A percentile compares a stretch with the other conserved stretches of the same genome.
These are phyloP conservation scores for Orgyia antiqua DNA, from an alignment of 2,888 invertebrate species.

Conservation along the genomic window DNA sequence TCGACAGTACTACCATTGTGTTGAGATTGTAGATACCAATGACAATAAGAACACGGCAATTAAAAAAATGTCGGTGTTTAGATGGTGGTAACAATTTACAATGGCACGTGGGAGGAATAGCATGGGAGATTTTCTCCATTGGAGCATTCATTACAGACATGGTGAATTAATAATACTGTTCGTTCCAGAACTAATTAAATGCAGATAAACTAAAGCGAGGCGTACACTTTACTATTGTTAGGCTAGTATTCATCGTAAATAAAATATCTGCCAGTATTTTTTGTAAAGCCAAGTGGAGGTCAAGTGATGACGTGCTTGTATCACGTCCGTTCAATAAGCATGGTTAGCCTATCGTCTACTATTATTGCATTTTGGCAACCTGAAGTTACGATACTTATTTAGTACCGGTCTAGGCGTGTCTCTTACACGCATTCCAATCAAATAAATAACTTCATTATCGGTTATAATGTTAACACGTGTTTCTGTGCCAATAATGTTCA, in stretches of 20 bases:
- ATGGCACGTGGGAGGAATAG: constrained; percentile 68
- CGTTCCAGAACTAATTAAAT: constrained; percentile 34
- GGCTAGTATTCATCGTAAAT: not conserved
- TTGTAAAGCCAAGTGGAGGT: too few relatives aligned
- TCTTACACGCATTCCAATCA: too few relatives aligned
- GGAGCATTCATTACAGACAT: constrained; percentile 33
- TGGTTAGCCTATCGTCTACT: too few relatives aligned
- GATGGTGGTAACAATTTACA: constrained; percentile 62
- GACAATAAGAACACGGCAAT: constrained; percentile 64
- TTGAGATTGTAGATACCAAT: constrained; percentile 58
- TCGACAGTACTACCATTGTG: constrained; percentile 35
- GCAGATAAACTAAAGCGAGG: too few relatives aligned
- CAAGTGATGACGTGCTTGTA: too few relatives aligned
- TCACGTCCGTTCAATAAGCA: too few relatives aligned
- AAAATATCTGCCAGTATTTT: not conserved
- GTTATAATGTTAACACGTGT: too few relatives aligned
- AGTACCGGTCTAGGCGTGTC: too few relatives aligned
- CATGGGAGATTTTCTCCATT: constrained; percentile 54
- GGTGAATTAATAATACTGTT: constrained; percentile 24
- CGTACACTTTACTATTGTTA: not conserved
- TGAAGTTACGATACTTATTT: too few relatives aligned
- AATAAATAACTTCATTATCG: too few relatives aligned
- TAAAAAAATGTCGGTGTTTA: constrained; percentile 56
- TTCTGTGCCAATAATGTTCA: too few relatives aligned
- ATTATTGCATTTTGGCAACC: too few relatives aligned